Percentiles rank a stretch among this genome's conserved stretches.
These are phyloP conservation scores for Corythoichthys haematopterus DNA, from an alignment of 2,113 vertebrate species.

Conservation along the genomic window DNA sequence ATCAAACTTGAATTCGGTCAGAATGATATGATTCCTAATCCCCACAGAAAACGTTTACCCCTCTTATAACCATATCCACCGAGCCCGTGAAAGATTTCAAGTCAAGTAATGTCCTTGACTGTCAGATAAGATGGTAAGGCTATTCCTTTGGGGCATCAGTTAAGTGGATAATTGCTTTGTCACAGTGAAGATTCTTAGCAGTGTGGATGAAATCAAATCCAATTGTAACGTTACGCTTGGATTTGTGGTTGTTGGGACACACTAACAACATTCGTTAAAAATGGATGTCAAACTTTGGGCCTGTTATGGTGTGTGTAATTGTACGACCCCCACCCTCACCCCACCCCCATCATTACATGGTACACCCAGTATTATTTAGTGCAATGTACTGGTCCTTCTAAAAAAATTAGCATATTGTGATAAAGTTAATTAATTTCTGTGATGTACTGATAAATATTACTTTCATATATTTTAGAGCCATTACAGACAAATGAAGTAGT, in stretches of 20 bases:
- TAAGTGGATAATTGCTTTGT: conserved; percentile 47
- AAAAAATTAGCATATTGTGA: too few species aligned
- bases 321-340: too few species aligned
- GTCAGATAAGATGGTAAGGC: conserved; percentile 61
- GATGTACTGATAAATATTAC: too few species aligned
- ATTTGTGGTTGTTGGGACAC: conserved; percentile 27
- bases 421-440: too few species aligned
- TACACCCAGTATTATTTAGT: too few species aligned
- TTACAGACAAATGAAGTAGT: too few species aligned
- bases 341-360: too few species aligned
- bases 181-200: conserved; percentile 37
- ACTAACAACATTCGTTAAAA: conserved; percentile 18
- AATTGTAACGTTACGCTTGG: conserved; percentile 25
- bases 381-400: too few species aligned
- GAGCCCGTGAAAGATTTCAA: conserved; percentile 59
- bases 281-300: neutral
- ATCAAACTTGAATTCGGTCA: conserved; percentile 19
- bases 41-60: conserved; percentile 46
- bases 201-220: conserved; percentile 53
- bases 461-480: too few species aligned
- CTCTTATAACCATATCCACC: conserved; percentile 58
- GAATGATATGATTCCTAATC: conserved; percentile 36
- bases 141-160: conserved; percentile 29
- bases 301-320: conserved; percentile 12
- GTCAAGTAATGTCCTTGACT: conserved; percentile 57